Base-by-base conservation (phyloP, 2,113 vertebrate species). In the Periophthalmus modestus region DNA sequence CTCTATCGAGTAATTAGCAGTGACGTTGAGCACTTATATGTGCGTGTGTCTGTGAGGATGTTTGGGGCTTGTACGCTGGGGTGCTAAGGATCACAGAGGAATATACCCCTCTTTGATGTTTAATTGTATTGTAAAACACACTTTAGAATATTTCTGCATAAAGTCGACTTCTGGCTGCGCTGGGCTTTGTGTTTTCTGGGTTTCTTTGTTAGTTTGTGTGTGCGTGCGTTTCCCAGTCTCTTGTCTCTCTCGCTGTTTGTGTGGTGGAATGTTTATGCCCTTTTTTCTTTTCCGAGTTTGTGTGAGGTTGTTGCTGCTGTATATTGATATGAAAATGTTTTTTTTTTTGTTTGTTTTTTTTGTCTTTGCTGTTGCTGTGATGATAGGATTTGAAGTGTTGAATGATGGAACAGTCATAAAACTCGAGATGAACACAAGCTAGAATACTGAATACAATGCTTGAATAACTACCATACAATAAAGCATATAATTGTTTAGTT, bases 91-190 rank as follows among this genome's bases (percentile, higher is more conserved):
- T 93, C 93, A 94, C 94, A 91, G 91, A 90, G 92, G 93, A 94
- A 94, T 94, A 93, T 88, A 89, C 89, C 91, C 77, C 88, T 79
- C 92, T 94, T 94, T 94, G 94, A 94, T 94, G 92, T 94, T 92
- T 94, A 93, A 94, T 94, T 92, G 89, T 94, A 94, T 93, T 94
- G 92, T 94, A 92, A 93, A 93, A 93, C 88, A 92, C 90, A 93
- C 90, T 93, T 93, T 90, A 91, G 91, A 93, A 94, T 94, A 91
- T 93, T 92, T 92, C 90, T 92, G 90, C 92, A 93, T 94, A 91
- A 92, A 91, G 87, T 87, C 78, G 75, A 88, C 80, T 88, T 92
- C 88, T 89, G 85, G 89, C 84, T 89, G 90, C 83, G 85, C 82
- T 82, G 81, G 87, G 87, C 83, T 91, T 87, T 89, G 84, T 89